These are phyloP conservation scores for Eupithecia tripunctaria DNA, from an alignment of 2,888 invertebrate genomes.

Conservation along the genomic window DNA sequence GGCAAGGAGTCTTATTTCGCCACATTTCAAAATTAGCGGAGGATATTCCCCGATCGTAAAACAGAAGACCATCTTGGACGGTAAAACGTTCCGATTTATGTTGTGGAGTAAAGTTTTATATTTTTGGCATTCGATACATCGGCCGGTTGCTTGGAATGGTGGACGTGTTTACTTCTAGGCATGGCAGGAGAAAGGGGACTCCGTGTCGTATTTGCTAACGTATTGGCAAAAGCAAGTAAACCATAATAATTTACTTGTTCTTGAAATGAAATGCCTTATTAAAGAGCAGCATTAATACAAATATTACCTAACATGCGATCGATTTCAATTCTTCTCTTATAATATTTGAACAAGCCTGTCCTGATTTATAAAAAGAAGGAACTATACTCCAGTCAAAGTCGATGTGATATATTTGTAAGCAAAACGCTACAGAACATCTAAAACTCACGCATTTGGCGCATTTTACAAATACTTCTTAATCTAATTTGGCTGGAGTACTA, in stretches of 20 bases:
- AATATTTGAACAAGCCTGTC: neutral
- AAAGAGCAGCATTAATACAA: too few relatives aligned
- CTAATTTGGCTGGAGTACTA: too few relatives aligned
- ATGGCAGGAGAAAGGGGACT: neutral
- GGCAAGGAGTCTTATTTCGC: slow-evolving; percentile 58
- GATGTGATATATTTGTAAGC: too few relatives aligned
- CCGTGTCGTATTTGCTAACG: neutral
- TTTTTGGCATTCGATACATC: slow-evolving; percentile 51
- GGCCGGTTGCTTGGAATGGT: slow-evolving; percentile 9
- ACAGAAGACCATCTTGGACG: slow-evolving; percentile 49
- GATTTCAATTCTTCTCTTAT: too few relatives aligned
- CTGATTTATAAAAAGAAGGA: neutral
- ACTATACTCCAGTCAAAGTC: too few relatives aligned
- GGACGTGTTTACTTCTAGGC: slow-evolving; percentile 18
- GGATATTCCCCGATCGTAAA: slow-evolving; percentile 54
- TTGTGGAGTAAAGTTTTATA: slow-evolving; percentile 58
- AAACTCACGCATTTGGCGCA: too few relatives aligned
- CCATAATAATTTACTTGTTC: too few relatives aligned
- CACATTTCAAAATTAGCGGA: slow-evolving; percentile 66
- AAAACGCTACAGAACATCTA: too few relatives aligned
- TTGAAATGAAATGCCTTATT: too few relatives aligned
- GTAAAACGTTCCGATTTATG: slow-evolving; percentile 60
- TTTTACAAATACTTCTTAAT: too few relatives aligned
- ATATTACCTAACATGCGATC: too few relatives aligned
- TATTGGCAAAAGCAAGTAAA: neutral